Percentiles rank a stretch among this genome's conserved stretches.
These are phyloP conservation scores for Doryteuthis pealeii DNA, from an alignment of 1,140 invertebrate species.

Conservation along the genomic window DNA sequence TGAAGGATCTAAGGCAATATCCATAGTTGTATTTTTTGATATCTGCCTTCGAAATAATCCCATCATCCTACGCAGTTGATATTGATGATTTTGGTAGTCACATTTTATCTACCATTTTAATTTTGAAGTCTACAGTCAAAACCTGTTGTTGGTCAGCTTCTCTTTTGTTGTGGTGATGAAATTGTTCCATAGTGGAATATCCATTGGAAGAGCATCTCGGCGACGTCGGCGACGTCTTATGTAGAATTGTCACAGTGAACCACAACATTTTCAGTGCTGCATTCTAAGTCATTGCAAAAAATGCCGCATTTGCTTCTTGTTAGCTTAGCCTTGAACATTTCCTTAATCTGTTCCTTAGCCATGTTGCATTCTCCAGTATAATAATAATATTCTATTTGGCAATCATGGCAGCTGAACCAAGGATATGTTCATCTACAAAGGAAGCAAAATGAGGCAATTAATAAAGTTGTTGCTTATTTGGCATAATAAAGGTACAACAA, in stretches of 20 bases:
- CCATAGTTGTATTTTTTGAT: background rate
- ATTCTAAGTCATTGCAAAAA: constrained; percentile 22
- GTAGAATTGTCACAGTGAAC: constrained; percentile 21
- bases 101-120: background rate
- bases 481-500: too few species aligned
- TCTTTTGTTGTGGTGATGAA: background rate
- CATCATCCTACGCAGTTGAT: background rate
- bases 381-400: constrained; percentile 25
- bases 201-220: background rate
- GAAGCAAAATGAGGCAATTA: too few species aligned
- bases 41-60: background rate
- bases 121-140: background rate
- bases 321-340: constrained; percentile 22
- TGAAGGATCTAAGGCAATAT: background rate
- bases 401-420: constrained; percentile 19
- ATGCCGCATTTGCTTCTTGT: constrained; percentile 20
- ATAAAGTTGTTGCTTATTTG: background rate
- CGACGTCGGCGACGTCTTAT: constrained; percentile 19
- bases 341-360: constrained; percentile 14
- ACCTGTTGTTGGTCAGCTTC: background rate
- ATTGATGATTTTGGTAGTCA: constrained; percentile 14
- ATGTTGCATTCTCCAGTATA: constrained; percentile 23
- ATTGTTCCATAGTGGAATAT: too few species aligned
- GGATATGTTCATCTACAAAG: constrained; percentile 6
- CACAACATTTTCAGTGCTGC: constrained; percentile 16